Evolutionary conservation across 2,888 invertebrate genomes (phyloP).

Genomic region (Noctua janthina): DNA sequence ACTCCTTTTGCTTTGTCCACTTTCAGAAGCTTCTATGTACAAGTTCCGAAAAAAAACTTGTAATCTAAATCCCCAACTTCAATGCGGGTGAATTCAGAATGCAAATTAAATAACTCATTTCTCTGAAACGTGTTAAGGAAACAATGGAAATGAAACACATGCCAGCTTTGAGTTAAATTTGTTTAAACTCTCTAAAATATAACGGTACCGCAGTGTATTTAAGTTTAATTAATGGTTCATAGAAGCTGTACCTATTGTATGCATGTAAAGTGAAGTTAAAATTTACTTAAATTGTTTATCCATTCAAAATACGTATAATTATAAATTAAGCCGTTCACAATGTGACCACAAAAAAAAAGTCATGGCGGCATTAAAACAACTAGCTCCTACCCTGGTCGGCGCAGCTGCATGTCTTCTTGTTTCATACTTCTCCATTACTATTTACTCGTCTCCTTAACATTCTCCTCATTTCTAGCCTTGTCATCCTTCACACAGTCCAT

Average conservation of each 20-base stretch:
- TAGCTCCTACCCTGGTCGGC: not conserved
- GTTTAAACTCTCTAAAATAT: not conserved
- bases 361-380: no score
- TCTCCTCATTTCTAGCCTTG: not conserved
- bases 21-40: not conserved
- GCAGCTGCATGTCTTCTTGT: not conserved
- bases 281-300: not conserved
- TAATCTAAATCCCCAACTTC: not conserved
- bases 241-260: not conserved
- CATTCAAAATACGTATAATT: not conserved
- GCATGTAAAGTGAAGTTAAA: not conserved
- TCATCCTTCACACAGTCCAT: not conserved
- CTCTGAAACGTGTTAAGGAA: not conserved
- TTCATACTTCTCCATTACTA: not conserved
- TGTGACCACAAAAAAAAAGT: not conserved
- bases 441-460: not conserved
- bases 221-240: not conserved
- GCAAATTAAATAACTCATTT: conserved; percentile 4
- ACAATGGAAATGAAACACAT: not conserved
- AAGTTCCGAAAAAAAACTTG: not conserved
- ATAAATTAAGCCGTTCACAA: not conserved
- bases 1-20: no score
- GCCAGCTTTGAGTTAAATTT: not conserved
- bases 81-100: not conserved
- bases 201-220: not conserved